Base-by-base conservation (phyloP, 2,113 vertebrate species). In the Cavia aperea region DNA sequence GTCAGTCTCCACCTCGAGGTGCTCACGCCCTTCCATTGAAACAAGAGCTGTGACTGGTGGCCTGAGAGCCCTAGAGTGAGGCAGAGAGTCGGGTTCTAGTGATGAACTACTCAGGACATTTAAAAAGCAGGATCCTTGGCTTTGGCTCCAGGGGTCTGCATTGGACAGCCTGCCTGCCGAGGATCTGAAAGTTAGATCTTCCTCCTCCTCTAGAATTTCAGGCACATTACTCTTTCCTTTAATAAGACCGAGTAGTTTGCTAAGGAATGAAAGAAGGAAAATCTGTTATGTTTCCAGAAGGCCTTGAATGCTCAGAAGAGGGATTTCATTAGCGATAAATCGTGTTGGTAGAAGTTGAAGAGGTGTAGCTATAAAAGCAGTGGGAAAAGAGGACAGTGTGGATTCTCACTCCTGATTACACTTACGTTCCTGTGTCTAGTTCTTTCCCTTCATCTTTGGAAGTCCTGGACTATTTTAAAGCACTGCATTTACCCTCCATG, bases 361-460 rank as follows among this genome's bases (percentile, higher is more conserved):
- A 26, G 0, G 4, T 39, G 5, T n/a, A 24, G 33, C 29, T 29
- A 2, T 31, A 75, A 1, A 0, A 24, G 77, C 51, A 43, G 1
- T 7, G 12, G 8, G 36, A 31, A 14, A 13, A 2, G 46, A 21
- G 60, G 4, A 11, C 21, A n/a, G 33, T n/a, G 23, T 46, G 29
- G 15, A 39, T 75, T 56, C 56, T 60, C n/a, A 13, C 23, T 60
- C 24, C 26, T 12, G n/a, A 24, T 21, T 13, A 4, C 19, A 4
- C 14, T 33, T 91, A 51, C 19, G 87, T 81, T 36, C 65, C 73
- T 86, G 60, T 21, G 0, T 54, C 24, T 60, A 15, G 24, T 12
- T 68, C 33, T 86, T 73, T 29, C 24, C 66, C 24, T 26, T 36
- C 56, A 39, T 91, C 68, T 81, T 75, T 23, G 8, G 66, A 82